Conservation (phyloP, 2,113 vertebrate species). For the Corapipo altera region DNA sequence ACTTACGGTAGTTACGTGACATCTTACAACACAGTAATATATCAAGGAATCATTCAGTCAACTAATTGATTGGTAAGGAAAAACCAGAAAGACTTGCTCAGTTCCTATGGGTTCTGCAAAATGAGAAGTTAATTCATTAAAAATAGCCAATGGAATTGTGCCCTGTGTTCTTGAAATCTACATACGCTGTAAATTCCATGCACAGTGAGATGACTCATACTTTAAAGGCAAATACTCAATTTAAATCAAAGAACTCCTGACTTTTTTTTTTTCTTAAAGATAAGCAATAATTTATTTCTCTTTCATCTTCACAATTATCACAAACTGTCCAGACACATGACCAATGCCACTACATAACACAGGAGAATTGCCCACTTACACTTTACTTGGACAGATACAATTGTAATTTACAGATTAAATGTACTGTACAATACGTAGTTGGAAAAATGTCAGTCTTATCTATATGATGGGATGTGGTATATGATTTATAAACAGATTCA, state of each 20-base stretch:
- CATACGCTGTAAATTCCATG: not conserved
- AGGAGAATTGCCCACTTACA: constrained; percentile 84
- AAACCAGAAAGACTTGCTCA: not conserved
- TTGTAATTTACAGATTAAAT: constrained; percentile 79
- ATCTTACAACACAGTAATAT: not conserved
- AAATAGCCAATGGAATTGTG: not conserved
- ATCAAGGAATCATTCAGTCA: not conserved
- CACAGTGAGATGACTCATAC: not conserved
- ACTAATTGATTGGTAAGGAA: not conserved
- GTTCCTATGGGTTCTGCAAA: not conserved
- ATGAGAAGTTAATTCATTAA: not conserved
- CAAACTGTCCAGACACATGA: constrained; percentile 88
- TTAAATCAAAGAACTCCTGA: constrained; percentile 69
- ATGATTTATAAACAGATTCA: constrained; percentile 58
- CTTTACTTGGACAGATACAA: constrained; percentile 87
- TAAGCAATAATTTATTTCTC: constrained; percentile 93
- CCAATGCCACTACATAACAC: constrained; percentile 86
- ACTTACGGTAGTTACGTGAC: not conserved
- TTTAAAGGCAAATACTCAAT: constrained; percentile 40
- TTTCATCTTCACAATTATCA: constrained; percentile 89
- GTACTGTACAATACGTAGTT: constrained; percentile 84
- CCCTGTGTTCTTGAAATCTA: not conserved
- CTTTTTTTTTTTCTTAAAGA: constrained; percentile 65
- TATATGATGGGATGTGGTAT: constrained; percentile 63
- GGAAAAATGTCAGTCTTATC: constrained; percentile 65